phyloP scores from a whole-genome alignment of 2,113 vertebrate genomes.

The Alouatta palliata region DNA sequence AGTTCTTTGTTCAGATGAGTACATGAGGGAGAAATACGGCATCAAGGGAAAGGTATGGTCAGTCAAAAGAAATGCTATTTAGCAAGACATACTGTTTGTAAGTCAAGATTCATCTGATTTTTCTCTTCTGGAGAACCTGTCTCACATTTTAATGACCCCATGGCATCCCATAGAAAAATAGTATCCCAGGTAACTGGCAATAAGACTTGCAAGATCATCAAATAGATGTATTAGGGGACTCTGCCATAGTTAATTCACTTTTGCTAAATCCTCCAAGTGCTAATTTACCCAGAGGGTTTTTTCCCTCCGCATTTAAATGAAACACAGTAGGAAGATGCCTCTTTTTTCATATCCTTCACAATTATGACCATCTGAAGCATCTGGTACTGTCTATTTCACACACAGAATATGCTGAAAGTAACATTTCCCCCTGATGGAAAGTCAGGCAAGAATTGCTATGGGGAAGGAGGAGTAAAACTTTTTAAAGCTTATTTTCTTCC shows the following conservation, averaged over 20 bases:
- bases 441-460: conserved; percentile 4
- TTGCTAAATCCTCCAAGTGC: conserved; percentile 45
- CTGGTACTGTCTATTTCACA: conserved; percentile 47
- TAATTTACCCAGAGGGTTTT: conserved; percentile 55
- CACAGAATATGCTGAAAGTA: not conserved
- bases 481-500: conserved; percentile 49
- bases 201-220: conserved; percentile 28
- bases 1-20: conserved; percentile 37
- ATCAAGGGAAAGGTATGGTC: not conserved
- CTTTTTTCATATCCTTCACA: not conserved
- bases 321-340: conserved; percentile 42
- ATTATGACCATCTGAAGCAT: conserved; percentile 64
- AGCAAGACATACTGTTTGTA: conserved; percentile 50
- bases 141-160: conserved; percentile 65
- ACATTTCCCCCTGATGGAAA: conserved; percentile 45
- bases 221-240: conserved; percentile 25
- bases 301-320: conserved; percentile 52
- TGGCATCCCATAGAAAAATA: conserved; percentile 33
- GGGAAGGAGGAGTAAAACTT: conserved; percentile 25
- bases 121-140: conserved; percentile 50
- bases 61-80: conserved; percentile 55
- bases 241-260: conserved; percentile 57
- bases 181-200: conserved; percentile 41
- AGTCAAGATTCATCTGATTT: conserved; percentile 41
- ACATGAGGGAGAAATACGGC: conserved; percentile 8